These are phyloP conservation scores for Condylura cristata DNA, from an alignment of 2,113 vertebrate genomes.

Conservation along the genomic window DNA sequence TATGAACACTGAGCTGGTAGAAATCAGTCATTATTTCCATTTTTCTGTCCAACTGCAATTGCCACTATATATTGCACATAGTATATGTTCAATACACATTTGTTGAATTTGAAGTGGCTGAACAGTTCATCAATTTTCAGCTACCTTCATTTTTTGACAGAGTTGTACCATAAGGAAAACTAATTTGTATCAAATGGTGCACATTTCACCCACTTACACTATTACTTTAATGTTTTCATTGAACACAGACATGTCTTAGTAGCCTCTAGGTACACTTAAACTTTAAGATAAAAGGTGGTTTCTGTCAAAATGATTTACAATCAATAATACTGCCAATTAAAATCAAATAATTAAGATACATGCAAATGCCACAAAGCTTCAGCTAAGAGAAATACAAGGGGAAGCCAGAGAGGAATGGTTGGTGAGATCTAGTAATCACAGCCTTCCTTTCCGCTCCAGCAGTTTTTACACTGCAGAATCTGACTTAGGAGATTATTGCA, in stretches of 20 bases:
- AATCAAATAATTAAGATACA: slow-evolving; percentile 69
- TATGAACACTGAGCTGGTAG: background rate
- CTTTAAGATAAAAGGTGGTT: slow-evolving; percentile 68
- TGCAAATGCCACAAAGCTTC: slow-evolving; percentile 35
- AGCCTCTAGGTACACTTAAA: slow-evolving; percentile 60
- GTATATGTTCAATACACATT: background rate
- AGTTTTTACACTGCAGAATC: background rate
- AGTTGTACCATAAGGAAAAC: slow-evolving; percentile 19
- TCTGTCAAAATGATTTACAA: slow-evolving; percentile 64
- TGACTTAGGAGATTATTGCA: background rate
- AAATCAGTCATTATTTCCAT: background rate
- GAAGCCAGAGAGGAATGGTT: background rate
- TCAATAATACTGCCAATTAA: slow-evolving; percentile 53
- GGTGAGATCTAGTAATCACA: background rate
- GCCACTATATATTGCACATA: background rate
- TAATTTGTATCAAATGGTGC: slow-evolving; percentile 54
- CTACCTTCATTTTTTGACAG: slow-evolving; percentile 45
- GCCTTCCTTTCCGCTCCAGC: background rate
- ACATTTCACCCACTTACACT: slow-evolving; percentile 44
- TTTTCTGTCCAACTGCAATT: background rate
- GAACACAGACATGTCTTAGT: slow-evolving; percentile 54
- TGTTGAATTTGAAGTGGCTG: slow-evolving; percentile 25
- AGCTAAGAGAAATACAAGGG: slow-evolving; percentile 36
- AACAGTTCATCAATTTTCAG: slow-evolving; percentile 38
- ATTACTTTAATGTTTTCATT: slow-evolving; percentile 58